Percentiles rank a stretch among this genome's conserved stretches.
Evolutionary conservation across 2,113 vertebrate species (phyloP).

Genomic region (Tetrax tetrax): DNA sequence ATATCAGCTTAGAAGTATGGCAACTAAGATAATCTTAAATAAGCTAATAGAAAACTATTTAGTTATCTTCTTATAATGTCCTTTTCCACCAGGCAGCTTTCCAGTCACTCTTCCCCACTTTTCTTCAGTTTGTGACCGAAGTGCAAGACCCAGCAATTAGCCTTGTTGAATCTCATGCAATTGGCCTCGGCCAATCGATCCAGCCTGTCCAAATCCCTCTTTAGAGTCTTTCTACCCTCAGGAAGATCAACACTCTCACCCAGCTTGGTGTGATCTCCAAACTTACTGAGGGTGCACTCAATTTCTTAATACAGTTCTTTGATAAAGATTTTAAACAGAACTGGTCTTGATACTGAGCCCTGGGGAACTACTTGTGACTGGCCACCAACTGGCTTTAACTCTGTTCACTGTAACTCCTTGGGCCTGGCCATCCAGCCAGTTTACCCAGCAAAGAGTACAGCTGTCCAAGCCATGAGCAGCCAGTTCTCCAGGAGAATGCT

Average conservation of each 20-base stretch:
- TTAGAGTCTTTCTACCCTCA: neutral
- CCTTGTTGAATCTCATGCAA: neutral
- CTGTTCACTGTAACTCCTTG: neutral
- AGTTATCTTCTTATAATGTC: too few relatives aligned
- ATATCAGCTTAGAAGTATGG: neutral
- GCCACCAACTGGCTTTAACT: too few relatives aligned
- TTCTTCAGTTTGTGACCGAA: neutral
- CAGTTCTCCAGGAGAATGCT: neutral
- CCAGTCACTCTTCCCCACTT: neutral
- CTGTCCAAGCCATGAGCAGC: rapidly evolving
- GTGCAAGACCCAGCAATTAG: neutral
- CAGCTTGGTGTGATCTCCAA: rapidly evolving
- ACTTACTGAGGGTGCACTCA: neutral
- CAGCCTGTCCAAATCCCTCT: neutral
- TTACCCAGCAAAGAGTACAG: rapidly evolving
- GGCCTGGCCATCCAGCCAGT: rapidly evolving
- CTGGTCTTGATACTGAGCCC: neutral
- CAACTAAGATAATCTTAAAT: neutral
- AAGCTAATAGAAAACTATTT: neutral
- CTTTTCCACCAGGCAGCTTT: rapidly evolving
- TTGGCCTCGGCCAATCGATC: rapidly evolving
- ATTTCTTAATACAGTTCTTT: neutral
- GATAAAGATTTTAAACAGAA: neutral
- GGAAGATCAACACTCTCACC: neutral
- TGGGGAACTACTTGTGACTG: neutral